Base-by-base conservation (phyloP, 1,140 invertebrate species). In the Trachymyrmex cornetzi region DNA sequence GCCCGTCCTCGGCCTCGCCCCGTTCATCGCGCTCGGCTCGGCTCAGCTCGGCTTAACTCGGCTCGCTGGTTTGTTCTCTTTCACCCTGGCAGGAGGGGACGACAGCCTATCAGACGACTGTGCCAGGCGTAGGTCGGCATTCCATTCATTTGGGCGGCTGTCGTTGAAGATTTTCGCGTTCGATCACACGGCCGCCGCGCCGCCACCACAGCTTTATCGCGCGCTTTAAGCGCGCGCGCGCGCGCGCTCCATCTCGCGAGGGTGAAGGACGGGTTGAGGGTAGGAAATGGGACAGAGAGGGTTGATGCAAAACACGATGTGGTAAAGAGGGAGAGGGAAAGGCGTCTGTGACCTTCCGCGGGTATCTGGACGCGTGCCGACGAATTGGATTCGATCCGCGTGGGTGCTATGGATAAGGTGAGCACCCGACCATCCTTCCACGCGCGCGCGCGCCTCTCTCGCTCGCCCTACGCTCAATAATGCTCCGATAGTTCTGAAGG, bases 141-240 rank as follows among this genome's bases (percentile, higher is more conserved):
- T 93, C 91, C 93, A 93, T 94, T 94, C 93, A 93, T 94, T 93
- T 94, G 88, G 91, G 59, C 77, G 59, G 88, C 77, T 88, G 88
- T 89, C 88, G 89, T 90, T 90, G 87, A 91, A 93, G 89, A 93
- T 91, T 92, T 93, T 93, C 90, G 88, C 90, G 91, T 93, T 93
- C 91, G 88, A 93, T 91, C 89, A 88, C 74, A 63, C 88, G 85
- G 87, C 66, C 77, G 85, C 69, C 74, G 53, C 67, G 75, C 88
- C 59, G 72, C 44, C 24, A 22, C 7, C 63, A 81, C 84, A 66
- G 84, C 87, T 85, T 91, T 22, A 85, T 85, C 63, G 63, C 80
- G 30, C 30, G 30, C 30, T 34, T 48, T 7, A 24, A 69, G 38
- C n/a, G 66, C n/a, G 66, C 34, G 38, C n/a, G 66, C n/a, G 66